Conservation (phyloP, 2,797 vertebrate genomes). For the Dallia pectoralis region DNA sequence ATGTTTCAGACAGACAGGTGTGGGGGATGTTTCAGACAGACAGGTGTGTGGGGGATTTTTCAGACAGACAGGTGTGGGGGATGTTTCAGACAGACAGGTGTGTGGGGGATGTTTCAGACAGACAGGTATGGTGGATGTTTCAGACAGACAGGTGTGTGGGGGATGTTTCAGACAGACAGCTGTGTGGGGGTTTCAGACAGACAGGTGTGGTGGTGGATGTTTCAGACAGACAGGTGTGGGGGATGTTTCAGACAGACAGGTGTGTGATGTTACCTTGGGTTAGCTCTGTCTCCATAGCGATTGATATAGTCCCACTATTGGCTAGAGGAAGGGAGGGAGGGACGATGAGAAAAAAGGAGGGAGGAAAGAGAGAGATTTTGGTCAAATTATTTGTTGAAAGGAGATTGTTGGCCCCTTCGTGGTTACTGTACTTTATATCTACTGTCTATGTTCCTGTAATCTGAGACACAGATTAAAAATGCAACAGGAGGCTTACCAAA, state of each 20-base stretch:
- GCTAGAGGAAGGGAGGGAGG: constrained; percentile 55
- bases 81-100: constrained; percentile 20
- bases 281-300: constrained; percentile 26
- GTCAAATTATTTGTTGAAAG: constrained; percentile 74
- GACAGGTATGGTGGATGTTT: constrained; percentile 14
- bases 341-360: constrained; percentile 22
- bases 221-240: constrained; percentile 19
- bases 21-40: constrained; percentile 19
- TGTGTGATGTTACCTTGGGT: constrained; percentile 57
- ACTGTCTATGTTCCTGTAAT: constrained; percentile 76
- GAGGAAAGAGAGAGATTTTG: constrained; percentile 37
- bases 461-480: constrained; percentile 57
- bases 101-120: no score
- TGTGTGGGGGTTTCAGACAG: constrained; percentile 20
- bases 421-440: constrained; percentile 64
- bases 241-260: constrained; percentile 7
- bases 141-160: constrained; percentile 5
- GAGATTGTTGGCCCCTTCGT: constrained; percentile 66
- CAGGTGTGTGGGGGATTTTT: not conserved
- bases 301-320: constrained; percentile 38
- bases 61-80: not conserved
- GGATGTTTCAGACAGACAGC: constrained; percentile 24
- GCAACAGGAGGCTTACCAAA: constrained; percentile 64
- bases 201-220: constrained; percentile 13
- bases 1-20: no score